Percentiles rank a stretch among this genome's conserved stretches.
Conservation (phyloP, 2,888 invertebrate species). For the Salticus scenicus region DNA sequence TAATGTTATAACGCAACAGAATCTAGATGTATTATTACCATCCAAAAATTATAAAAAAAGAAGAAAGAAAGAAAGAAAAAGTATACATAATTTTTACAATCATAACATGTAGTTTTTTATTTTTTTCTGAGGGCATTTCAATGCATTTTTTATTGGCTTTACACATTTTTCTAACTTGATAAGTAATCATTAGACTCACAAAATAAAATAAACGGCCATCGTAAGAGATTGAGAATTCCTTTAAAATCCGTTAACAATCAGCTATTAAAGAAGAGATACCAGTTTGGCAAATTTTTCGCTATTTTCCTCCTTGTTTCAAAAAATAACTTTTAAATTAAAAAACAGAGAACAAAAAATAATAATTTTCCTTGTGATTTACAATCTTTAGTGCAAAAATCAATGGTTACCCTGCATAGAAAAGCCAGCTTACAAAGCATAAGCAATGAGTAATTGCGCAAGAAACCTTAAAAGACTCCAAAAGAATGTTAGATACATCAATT, state of each 20-base stretch:
- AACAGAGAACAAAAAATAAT: conserved; percentile 2
- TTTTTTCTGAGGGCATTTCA: no score
- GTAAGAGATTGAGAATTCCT: not conserved
- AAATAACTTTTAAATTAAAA: conserved; percentile 19
- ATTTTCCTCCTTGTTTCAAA: conserved; percentile 40
- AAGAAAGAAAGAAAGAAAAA: no score
- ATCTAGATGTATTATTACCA: no score
- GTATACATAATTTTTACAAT: no score
- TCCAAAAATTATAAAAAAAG: no score
- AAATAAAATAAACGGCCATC: no score
- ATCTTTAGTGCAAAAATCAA: conserved; percentile 62
- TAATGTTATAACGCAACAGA: no score
- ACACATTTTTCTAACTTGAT: no score
- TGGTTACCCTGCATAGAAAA: conserved; percentile 43
- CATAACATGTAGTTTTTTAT: no score
- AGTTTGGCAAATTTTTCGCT: conserved; percentile 57
- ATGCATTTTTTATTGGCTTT: no score
- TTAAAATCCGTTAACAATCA: conserved; percentile 36
- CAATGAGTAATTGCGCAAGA: conserved; percentile 64
- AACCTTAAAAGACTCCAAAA: conserved; percentile 66
- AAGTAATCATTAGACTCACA: no score
- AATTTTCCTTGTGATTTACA: conserved; percentile 52
- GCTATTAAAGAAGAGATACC: conserved; percentile 2
- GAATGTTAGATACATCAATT: conserved; percentile 70
- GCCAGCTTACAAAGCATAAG: conserved; percentile 49